phyloP scores from a whole-genome alignment of 2,113 vertebrate genomes.

The Hippolais icterina region DNA sequence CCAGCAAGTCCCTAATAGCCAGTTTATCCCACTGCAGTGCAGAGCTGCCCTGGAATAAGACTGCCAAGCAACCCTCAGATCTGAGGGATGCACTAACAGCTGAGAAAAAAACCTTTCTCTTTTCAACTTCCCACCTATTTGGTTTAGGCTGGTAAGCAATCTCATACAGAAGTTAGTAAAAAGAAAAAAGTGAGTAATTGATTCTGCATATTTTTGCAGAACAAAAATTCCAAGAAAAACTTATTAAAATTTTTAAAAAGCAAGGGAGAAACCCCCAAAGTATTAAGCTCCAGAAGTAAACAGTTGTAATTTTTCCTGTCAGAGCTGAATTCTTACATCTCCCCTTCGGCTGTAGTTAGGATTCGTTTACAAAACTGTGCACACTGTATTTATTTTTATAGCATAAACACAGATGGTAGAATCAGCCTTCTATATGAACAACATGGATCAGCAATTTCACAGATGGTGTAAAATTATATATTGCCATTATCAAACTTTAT shows the following conservation, averaged over 20 bases:
- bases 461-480: slow-evolving; percentile 43
- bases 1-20: not conserved
- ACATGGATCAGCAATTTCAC: slow-evolving; percentile 33
- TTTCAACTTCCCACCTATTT: not conserved
- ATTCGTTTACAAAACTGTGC: slow-evolving; percentile 42
- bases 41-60: not conserved
- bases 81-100: not conserved
- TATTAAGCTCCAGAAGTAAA: slow-evolving; percentile 24
- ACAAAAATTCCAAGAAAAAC: not conserved
- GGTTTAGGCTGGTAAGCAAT: not conserved
- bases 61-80: not conserved
- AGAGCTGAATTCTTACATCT: slow-evolving; percentile 22
- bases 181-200: not conserved
- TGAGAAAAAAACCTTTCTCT: not conserved
- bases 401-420: slow-evolving; percentile 62
- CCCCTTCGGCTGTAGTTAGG: slow-evolving; percentile 14
- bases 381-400: slow-evolving; percentile 45
- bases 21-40: not conserved
- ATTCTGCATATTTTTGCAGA: not conserved
- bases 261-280: not conserved
- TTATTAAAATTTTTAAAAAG: not conserved
- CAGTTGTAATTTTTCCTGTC: slow-evolving; percentile 44
- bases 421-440: slow-evolving; percentile 41
- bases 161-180: not conserved
- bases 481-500: slow-evolving; percentile 14